Percentiles rank a stretch among this genome's conserved stretches.
Evolutionary conservation across 2,113 vertebrate species (phyloP).

Genomic region (Lophotis ruficrista): DNA sequence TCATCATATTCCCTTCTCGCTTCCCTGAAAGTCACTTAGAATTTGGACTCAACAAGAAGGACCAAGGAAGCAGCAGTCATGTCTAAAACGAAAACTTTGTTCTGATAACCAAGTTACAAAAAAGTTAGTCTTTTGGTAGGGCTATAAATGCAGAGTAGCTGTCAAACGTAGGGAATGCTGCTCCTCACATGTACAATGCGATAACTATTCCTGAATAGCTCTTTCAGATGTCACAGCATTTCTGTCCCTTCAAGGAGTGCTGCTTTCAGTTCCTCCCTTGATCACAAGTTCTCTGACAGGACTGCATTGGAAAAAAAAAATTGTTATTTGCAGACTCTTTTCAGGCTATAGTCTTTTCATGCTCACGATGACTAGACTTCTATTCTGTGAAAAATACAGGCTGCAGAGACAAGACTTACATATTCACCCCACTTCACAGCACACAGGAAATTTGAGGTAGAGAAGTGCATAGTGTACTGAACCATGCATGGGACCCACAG

Average conservation of each 20-base stretch:
- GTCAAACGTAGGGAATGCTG: neutral
- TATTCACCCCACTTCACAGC: neutral
- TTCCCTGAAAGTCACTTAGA: neutral
- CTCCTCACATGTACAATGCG: neutral
- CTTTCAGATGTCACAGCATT: neutral
- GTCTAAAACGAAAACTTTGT: neutral
- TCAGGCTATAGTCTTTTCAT: neutral
- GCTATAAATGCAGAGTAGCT: neutral
- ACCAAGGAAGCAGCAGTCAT: neutral
- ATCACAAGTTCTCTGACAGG: constrained; percentile 27
- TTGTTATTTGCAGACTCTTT: neutral
- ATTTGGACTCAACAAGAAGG: neutral
- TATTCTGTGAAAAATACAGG: neutral
- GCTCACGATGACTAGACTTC: neutral
- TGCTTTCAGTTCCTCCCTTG: constrained; percentile 1
- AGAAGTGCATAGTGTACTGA: neutral
- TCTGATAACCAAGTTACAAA: neutral
- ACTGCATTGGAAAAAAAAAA: neutral
- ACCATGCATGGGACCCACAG: neutral
- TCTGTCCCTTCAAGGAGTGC: neutral
- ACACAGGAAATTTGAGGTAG: neutral
- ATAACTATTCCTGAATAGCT: neutral
- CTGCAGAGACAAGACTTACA: neutral
- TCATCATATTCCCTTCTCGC: neutral
- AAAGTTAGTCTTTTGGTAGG: neutral